Evolutionary conservation across 2,888 invertebrate genomes (phyloP), one percentile per base, ranked within the genome.

Genomic region (Orthosia gothica): DNA sequence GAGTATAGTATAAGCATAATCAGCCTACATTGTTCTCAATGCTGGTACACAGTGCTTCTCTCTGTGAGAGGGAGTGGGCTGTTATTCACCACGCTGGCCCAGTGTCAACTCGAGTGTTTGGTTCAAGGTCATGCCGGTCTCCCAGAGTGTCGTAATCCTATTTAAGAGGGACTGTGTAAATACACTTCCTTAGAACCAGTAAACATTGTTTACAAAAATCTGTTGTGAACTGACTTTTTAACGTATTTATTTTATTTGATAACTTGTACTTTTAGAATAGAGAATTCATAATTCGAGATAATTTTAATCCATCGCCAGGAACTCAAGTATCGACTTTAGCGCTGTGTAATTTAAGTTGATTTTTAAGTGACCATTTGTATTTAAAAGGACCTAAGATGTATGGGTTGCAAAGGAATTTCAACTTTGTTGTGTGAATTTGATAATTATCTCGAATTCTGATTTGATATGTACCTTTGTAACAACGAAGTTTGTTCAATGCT

Each of bases 161-260:
- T 52, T 23, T 54, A 59, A 26, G 20, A 9, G 47, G 62, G 49
- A 63, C 18, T 74, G 70, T 82, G 59, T 75, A 66, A 66, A 81
- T 62, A 84, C 76, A 81, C 66, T 74, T 74, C 65, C 50, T 69
- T 52, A 83, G 49, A 50, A 55, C 32, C 78, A 58, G 75, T 81
- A 57, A 80, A 67, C 75, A 81, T 74, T 76, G 68, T 85, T 79
- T 74, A 81, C 75, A 59, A 64, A 68, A 79, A 61, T 67, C 74
- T 81, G 87, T 88, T 86, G 86, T 88, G 91, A 91, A 92, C 91
- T 91, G 92, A 91, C 88, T 90, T 89, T 90, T 89, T 54, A 81
- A 86, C 82, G 64, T 86, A 86, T 86, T 86, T 86, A 86, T 86
- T 88, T 85, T 87, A 85, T 85, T 84, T 79, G 63, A 68, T 76